Conservation (phyloP, 2,113 vertebrate genomes). For the Columbina picui region DNA sequence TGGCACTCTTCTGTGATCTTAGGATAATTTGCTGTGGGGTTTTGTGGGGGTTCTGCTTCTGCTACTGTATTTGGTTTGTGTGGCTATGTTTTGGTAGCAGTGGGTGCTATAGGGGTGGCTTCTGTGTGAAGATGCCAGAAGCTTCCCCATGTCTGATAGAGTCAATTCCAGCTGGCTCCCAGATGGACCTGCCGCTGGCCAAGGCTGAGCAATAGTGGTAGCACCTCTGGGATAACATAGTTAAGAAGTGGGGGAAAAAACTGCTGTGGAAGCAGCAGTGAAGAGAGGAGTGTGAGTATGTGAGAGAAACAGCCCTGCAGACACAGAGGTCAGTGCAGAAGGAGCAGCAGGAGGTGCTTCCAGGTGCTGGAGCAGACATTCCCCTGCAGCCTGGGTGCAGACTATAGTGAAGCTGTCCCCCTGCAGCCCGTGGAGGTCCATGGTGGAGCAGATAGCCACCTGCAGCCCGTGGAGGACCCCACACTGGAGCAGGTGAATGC, state of each 20-base stretch:
- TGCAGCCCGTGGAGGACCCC: no score
- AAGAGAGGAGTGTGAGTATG: no score
- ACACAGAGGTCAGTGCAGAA: no score
- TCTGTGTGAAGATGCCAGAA: background rate
- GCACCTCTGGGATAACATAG: background rate
- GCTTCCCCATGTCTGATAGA: background rate
- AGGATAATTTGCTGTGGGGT: background rate
- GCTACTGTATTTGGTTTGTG: background rate
- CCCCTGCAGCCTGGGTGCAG: no score
- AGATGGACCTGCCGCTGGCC: fast-evolving
- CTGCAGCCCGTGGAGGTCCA: no score
- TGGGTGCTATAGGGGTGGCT: background rate
- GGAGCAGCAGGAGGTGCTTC: no score
- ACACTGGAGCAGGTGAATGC: no score
- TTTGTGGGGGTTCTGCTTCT: background rate
- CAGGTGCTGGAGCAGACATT: no score
- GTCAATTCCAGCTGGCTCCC: background rate
- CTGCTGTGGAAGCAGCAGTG: no score
- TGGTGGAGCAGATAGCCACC: no score
- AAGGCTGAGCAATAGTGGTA: fast-evolving
- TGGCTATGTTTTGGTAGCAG: background rate
- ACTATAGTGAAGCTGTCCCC: no score
- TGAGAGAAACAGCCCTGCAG: no score
- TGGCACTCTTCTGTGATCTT: background rate
- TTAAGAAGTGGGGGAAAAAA: background rate